Evolutionary conservation across 2,797 vertebrate species (phyloP).

Genomic region (Cuculus canorus): DNA sequence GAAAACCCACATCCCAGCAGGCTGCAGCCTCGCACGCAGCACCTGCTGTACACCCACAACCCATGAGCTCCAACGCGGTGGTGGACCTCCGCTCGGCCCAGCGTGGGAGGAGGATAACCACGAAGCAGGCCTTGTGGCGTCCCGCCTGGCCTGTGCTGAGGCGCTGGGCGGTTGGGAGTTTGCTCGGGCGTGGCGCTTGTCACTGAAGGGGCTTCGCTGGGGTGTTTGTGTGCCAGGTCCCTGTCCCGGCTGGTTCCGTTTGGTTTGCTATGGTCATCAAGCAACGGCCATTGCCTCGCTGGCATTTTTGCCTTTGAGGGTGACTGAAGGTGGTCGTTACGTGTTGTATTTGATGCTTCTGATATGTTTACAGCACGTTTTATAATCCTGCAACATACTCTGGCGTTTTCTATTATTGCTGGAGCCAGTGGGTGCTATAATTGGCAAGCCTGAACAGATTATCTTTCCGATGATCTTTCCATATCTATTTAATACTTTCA

Average conservation of each 20-base stretch:
- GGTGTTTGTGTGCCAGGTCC: not conserved
- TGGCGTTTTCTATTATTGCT: conserved; percentile 2
- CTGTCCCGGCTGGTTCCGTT: not conserved
- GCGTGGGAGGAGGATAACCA: not conserved
- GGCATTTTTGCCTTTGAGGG: not conserved
- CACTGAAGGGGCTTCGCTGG: not conserved
- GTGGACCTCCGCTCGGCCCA: not conserved
- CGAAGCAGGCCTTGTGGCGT: not conserved
- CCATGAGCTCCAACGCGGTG: fast-evolving
- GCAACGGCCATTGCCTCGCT: not conserved
- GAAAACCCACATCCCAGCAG: fast-evolving
- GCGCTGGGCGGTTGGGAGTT: not conserved
- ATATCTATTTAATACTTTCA: conserved; percentile 31
- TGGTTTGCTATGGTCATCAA: not conserved
- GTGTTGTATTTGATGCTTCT: not conserved
- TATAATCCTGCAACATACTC: not conserved
- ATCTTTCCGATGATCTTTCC: conserved; percentile 38
- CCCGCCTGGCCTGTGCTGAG: not conserved
- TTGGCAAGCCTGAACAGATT: conserved; percentile 13
- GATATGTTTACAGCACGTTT: not conserved
- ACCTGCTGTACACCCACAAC: fast-evolving
- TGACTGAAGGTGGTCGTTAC: not conserved
- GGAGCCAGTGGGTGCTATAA: not conserved
- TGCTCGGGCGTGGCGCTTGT: fast-evolving
- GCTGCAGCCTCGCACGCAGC: fast-evolving